Base-by-base conservation (phyloP, 2,113 vertebrate species). In the Sisor rabdophorus region DNA sequence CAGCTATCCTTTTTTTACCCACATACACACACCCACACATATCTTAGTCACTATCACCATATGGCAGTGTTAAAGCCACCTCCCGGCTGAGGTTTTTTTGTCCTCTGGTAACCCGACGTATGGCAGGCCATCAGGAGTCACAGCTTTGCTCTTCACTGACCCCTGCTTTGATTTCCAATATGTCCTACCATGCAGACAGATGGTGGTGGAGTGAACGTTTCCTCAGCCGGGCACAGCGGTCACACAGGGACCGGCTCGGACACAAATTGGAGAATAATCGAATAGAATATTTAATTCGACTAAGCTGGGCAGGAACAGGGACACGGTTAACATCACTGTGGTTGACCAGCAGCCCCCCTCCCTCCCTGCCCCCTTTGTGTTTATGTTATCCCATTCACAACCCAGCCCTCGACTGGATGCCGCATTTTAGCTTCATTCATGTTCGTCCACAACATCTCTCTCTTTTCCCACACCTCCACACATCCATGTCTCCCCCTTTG, bases 191-290 rank as follows among this genome's bases (percentile, higher is more conserved):
- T 90, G 85, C 85, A 87, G 92, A 90, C 94, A 96, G 94, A 96
- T 94, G 94, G 94, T 69, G 53, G 88, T 73, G 82, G 87, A 86
- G 84, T 91, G 91, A 93, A 90, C 88, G 90, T 91, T 92, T 92
- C 88, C 82, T 81, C 90, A 84, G 69, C 90, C 89, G 88, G 71
- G 80, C 80, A 82, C 85, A 74, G 86, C 82, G 24, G 30, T 10
- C 52, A 83, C 4, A 15, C 56, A 32, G 55, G 70, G 71, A 22
- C 55, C 32, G n/a, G 4, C 71, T 54, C 56, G 86, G 84, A 79
- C 82, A 89, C 87, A 90, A 94, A 94, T 89, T 90, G 91, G 89
- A 94, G 93, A 93, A 91, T 93, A 95, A 93, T 93, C 91, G 92
- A 93, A 94, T 90, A 90, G 91, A 94, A 94, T 95, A 88, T 90